Evolutionary conservation across 2,888 invertebrate species (phyloP).

Genomic region (Laothoe populi): DNA sequence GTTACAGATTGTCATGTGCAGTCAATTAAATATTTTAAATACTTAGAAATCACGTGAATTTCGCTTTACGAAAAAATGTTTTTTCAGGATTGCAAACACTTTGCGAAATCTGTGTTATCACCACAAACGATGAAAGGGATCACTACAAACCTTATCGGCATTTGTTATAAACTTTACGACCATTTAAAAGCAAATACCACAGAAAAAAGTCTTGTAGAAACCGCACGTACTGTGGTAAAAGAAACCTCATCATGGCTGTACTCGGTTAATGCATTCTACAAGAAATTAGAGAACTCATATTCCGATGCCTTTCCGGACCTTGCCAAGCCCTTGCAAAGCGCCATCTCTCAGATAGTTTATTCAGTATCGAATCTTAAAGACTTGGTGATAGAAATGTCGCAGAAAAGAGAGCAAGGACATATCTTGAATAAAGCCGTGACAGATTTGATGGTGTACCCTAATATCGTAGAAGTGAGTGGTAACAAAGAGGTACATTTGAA

Average conservation of each 20-base stretch:
- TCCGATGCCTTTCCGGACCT: constrained; percentile 91
- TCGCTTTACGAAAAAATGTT: not conserved
- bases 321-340: constrained; percentile 88
- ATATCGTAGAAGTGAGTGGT: constrained; percentile 49
- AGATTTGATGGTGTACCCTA: constrained; percentile 82
- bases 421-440: constrained; percentile 57
- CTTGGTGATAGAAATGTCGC: constrained; percentile 76
- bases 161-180: constrained; percentile 51
- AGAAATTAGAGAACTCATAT: constrained; percentile 82
- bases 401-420: constrained; percentile 61
- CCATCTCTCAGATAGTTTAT: constrained; percentile 87
- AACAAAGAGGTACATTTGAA: constrained; percentile 67
- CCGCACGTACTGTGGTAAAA: constrained; percentile 62
- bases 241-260: constrained; percentile 80
- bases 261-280: constrained; percentile 83
- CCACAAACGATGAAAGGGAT: constrained; percentile 57
- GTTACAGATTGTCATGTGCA: no score
- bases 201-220: constrained; percentile 43
- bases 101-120: constrained; percentile 72
- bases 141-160: constrained; percentile 50
- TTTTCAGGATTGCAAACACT: constrained; percentile 79
- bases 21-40: no score
- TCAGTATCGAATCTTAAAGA: constrained; percentile 86
- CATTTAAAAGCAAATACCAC: constrained; percentile 41
- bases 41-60: not conserved